These are phyloP conservation scores for Chlorops oryzae DNA, from an alignment of 1,140 invertebrate species.

Conservation along the genomic window DNA sequence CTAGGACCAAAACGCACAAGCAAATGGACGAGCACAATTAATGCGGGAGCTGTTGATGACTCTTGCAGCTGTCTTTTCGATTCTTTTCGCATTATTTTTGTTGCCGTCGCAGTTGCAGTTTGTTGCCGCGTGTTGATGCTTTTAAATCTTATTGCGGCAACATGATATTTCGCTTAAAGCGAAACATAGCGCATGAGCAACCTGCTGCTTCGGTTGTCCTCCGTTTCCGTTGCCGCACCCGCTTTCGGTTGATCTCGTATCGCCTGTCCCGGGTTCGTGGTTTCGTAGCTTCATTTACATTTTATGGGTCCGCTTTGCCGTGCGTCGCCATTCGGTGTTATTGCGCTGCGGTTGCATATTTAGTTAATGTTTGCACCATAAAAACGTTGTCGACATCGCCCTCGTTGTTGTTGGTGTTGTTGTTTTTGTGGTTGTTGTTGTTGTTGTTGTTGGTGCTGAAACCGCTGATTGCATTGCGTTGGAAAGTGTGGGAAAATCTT, in stretches of 20 bases:
- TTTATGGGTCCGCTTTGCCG: no score
- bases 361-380: conserved; percentile 1
- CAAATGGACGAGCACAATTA: conserved; percentile 26
- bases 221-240: no score
- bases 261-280: no score
- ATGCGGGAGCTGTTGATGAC: conserved; percentile 33
- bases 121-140: no score
- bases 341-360: conserved; percentile 9
- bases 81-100: no score
- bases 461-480: no score
- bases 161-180: conserved; percentile 10
- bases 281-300: no score
- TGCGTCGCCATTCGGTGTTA: conserved; percentile 10
- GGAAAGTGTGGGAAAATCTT: conserved; percentile 9
- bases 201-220: no score
- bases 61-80: conserved; percentile 12
- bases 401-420: neutral
- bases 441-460: neutral
- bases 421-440: neutral
- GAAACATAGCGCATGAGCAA: no score
- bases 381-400: neutral
- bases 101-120: no score
- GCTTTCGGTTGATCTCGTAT: no score
- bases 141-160: conserved; percentile 7
- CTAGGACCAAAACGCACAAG: neutral